Base-by-base conservation (phyloP, 2,797 vertebrate species). In the Tinamus major region DNA sequence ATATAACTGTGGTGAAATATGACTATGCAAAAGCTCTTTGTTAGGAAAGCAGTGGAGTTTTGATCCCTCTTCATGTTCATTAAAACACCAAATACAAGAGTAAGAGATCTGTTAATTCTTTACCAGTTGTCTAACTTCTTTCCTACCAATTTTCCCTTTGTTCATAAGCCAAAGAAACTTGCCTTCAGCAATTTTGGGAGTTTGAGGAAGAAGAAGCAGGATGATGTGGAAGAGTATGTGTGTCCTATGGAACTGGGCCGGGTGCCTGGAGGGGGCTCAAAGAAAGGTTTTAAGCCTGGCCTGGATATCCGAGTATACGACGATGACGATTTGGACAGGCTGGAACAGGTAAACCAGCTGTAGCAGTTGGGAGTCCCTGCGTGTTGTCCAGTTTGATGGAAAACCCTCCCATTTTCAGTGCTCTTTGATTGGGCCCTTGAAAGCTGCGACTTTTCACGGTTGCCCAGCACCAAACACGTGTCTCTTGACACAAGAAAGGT, bases 221-320 rank as follows among this genome's bases (percentile, higher is more conserved):
- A 99, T 41, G 99, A 99, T 33, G 98, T 90, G 12, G 99, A 99
- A 85, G 99, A 99, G 95, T 99, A 99, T 5, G 98, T 99, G 63
- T 99, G 99, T 96, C 99, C 99, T 1, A 99, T 99, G 99, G 99
- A 99, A 44, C 96, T 99, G 94, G 99, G 99, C 39, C 98, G 98
- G 97, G 98, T 97, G 5, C 98, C 99, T 85, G 98, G 98, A 87
- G 97, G 97, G 46, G 97, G 98, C 67, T 98, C 98, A 2, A 99
- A 99, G 96, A 99, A 99, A 95, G 98, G 98, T 16, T 98, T 98
- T 31, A 97, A 97, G 58, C 41, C 98, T 56, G 98, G 98, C 48
- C 79, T 98, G 96, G 99, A 99, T 94, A 98, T 99, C 41, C 97
- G 97, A 87, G 98, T 99, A 2, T 99, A 99, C 8, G 99, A 99